phyloP scores from a whole-genome alignment of 2,888 invertebrate species.

The Dastarcus helophoroides region DNA sequence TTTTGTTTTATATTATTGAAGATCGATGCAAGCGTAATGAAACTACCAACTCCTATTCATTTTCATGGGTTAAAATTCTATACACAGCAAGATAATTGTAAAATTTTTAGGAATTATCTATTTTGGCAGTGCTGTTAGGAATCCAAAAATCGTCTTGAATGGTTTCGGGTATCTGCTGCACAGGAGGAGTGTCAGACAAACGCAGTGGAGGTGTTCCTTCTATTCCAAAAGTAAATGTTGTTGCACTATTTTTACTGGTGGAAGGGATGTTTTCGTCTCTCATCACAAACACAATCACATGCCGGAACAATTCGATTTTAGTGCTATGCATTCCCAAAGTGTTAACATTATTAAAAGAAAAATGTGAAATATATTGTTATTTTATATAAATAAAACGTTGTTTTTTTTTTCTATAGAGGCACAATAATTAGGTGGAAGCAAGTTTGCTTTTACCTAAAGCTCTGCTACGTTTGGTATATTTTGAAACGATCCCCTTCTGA shows the following conservation, averaged over 20 bases:
- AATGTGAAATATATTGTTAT: no score
- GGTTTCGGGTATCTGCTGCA: constrained; percentile 10
- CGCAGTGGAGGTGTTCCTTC: constrained; percentile 12
- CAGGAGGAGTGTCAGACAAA: constrained; percentile 8
- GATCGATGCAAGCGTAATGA: no score
- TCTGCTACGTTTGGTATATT: no score
- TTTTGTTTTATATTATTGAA: no score
- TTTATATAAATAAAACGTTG: no score
- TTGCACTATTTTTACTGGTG: constrained; percentile 9
- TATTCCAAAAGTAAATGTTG: constrained; percentile 10
- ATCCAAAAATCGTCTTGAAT: constrained; percentile 13
- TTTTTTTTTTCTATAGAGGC: no score
- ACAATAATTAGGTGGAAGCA: no score
- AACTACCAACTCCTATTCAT: no score
- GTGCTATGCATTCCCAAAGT: constrained; percentile 13
- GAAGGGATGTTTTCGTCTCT: constrained; percentile 8
- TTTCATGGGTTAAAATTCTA: no score
- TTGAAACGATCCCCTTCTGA: no score
- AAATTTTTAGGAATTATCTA: constrained; percentile 14
- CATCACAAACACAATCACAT: constrained; percentile 15
- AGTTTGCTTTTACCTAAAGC: no score
- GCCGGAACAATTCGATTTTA: constrained; percentile 9
- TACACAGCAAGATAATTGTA: no score
- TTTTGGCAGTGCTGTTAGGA: constrained; percentile 13
- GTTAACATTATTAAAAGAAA: constrained; percentile 10